Base-by-base conservation (phyloP, 2,797 vertebrate genomes). In the Pelodytes ibericus region DNA sequence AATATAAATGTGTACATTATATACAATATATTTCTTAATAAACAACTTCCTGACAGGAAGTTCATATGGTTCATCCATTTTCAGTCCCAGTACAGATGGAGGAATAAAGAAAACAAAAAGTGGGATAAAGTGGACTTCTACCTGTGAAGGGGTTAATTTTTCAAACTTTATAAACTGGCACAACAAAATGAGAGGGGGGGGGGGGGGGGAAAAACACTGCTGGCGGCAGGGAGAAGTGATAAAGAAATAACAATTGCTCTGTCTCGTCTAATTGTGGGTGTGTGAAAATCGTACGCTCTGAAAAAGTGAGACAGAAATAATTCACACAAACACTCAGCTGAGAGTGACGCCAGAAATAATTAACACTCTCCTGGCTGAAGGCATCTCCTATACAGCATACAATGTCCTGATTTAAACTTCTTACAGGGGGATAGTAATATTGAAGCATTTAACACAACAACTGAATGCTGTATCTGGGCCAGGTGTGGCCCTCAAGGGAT, bases 291-390 rank as follows among this genome's bases (percentile, higher is more conserved):
- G 39, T 47, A 36, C 24, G 3, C 20, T 64, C 25, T 44, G 13
- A 30, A 18, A 65, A 65, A 31, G 72, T 63, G 72, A 49, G 53
- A 67, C 18, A 58, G 25, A 74, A 26, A 39, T 25, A 30, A 66
- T 59, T 74, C 53, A 47, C 62, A 58, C 29, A 59, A 31, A 26
- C 44, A 36, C 31, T 44, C 25, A 44, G 62, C 60, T 18, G 53
- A 74, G 25, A 41, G 8, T 29, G 71, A 56, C 25, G 24, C 13
- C 47, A 56, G 24, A 56, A 31, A 22, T n/a, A 22, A 20, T 64
- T 63, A 73, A 64, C 71, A 10, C 41, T 36, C 8, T 15, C 41
- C 16, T 18, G 31, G 29, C 26, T 72, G 59, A 26, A 30, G 8
- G 16, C 2, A 25, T 25, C 4, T 24, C 22, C 15, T 24, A 53